Percentiles rank a stretch among this genome's conserved stretches.
These are phyloP conservation scores for Pagrus major DNA, from an alignment of 2,113 vertebrate species.

Conservation along the genomic window DNA sequence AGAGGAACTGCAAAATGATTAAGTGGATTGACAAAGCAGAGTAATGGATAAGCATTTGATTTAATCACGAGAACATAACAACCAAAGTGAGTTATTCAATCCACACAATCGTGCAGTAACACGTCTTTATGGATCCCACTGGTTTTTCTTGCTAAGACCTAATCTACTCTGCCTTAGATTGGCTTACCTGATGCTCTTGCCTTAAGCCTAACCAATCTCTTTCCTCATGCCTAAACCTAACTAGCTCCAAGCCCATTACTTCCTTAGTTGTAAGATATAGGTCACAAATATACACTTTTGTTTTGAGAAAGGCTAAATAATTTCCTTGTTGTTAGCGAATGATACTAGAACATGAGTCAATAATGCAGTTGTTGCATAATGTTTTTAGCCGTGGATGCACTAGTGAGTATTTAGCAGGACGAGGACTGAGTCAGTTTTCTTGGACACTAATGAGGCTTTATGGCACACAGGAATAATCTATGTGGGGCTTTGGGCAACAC, in stretches of 20 bases:
- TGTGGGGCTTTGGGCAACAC: neutral
- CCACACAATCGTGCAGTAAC: neutral
- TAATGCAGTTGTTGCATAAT: neutral
- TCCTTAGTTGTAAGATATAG: neutral
- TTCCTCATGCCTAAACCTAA: too few species aligned
- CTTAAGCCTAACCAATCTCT: too few species aligned
- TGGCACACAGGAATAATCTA: neutral
- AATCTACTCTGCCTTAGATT: too few species aligned
- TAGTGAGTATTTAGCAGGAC: neutral
- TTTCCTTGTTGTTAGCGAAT: neutral
- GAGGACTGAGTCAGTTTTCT: too few species aligned
- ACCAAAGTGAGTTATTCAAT: neutral
- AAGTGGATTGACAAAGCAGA: neutral
- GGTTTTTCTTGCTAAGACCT: too few species aligned
- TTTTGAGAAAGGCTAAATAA: neutral
- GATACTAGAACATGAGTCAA: neutral
- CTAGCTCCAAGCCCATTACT: neutral
- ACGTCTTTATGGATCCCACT: too few species aligned
- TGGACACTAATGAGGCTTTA: too few species aligned
- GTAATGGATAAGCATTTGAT: neutral
- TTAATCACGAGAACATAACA: neutral
- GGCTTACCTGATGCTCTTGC: too few species aligned
- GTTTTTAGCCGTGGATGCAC: neutral
- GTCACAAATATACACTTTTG: neutral
- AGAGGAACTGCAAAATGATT: neutral